phyloP scores from a whole-genome alignment of 2,888 invertebrate genomes.

The Oeneis ivallda region DNA sequence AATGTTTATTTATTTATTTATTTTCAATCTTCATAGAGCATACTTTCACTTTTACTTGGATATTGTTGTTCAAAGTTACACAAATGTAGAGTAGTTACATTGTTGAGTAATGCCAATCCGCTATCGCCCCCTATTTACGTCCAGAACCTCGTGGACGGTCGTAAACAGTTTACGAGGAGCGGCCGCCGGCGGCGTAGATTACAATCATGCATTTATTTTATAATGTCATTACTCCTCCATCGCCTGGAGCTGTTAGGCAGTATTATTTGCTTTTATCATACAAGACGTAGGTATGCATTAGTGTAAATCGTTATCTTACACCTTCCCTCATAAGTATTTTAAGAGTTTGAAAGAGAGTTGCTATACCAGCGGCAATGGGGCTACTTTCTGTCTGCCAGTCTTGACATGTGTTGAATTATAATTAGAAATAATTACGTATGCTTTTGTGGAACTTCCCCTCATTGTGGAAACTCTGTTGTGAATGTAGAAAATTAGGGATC shows the following conservation, averaged over 20 bases:
- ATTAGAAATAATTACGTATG: too few relatives aligned
- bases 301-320: conserved; percentile 4
- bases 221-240: conserved; percentile 70
- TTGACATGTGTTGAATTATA: too few relatives aligned
- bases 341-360: background rate
- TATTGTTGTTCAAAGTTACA: background rate
- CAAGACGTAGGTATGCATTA: conserved; percentile 10
- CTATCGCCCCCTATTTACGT: conserved; percentile 8
- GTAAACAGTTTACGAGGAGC: conserved; percentile 77
- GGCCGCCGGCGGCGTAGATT: conserved; percentile 69
- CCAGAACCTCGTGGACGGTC: conserved; percentile 46
- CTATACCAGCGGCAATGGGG: too few relatives aligned
- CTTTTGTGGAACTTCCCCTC: too few relatives aligned
- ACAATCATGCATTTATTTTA: conserved; percentile 80
- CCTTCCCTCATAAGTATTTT: background rate
- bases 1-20: too few relatives aligned
- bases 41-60: too few relatives aligned
- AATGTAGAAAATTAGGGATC: too few relatives aligned
- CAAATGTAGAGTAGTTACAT: too few relatives aligned
- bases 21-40: too few relatives aligned
- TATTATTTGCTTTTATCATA: conserved; percentile 24
- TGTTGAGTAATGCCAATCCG: background rate
- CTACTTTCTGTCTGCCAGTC: too few relatives aligned
- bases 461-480: too few relatives aligned
- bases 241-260: conserved; percentile 46